Evolutionary conservation across 2,888 invertebrate genomes (phyloP).

Genomic region (Automeris io): DNA sequence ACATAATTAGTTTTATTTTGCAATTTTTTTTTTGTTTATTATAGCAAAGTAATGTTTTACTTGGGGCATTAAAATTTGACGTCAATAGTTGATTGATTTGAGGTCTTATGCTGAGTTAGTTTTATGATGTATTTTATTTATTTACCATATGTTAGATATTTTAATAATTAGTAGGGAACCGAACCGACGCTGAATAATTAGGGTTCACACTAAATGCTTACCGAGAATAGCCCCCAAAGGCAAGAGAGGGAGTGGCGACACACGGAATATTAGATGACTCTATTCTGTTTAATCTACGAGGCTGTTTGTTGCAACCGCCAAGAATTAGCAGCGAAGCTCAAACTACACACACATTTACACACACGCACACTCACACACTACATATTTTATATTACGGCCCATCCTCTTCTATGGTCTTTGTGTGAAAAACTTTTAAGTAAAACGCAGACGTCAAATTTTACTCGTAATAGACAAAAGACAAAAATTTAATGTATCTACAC

Average conservation of each 20-base stretch:
- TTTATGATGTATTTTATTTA: too few relatives aligned
- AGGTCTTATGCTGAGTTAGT: too few relatives aligned
- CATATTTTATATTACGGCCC: slow-evolving; percentile 4
- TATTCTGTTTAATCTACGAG: slow-evolving; percentile 52
- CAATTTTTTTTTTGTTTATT: too few relatives aligned
- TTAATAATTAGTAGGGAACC: too few relatives aligned
- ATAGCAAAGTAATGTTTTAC: too few relatives aligned
- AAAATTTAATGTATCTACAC: too few relatives aligned
- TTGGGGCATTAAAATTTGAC: too few relatives aligned
- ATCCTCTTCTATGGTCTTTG: not conserved
- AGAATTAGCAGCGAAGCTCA: slow-evolving; percentile 26
- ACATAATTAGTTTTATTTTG: too few relatives aligned
- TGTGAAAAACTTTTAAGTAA: not conserved
- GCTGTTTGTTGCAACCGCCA: slow-evolving; percentile 19
- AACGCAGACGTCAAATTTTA: too few relatives aligned
- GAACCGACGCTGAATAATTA: too few relatives aligned
- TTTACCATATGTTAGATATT: too few relatives aligned
- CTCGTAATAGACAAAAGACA: not conserved
- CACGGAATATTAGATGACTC: slow-evolving; percentile 69
- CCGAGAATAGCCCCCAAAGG: slow-evolving; percentile 22
- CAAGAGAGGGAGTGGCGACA: slow-evolving; percentile 31
- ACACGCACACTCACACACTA: not conserved
- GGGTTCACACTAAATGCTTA: not conserved
- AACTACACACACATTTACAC: slow-evolving; percentile 6
- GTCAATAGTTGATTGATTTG: too few relatives aligned